A percentile compares a stretch with the other conserved stretches of the same genome.
These are phyloP conservation scores for Thalpophila matura DNA, from an alignment of 2,888 invertebrate genomes.

Conservation along the genomic window DNA sequence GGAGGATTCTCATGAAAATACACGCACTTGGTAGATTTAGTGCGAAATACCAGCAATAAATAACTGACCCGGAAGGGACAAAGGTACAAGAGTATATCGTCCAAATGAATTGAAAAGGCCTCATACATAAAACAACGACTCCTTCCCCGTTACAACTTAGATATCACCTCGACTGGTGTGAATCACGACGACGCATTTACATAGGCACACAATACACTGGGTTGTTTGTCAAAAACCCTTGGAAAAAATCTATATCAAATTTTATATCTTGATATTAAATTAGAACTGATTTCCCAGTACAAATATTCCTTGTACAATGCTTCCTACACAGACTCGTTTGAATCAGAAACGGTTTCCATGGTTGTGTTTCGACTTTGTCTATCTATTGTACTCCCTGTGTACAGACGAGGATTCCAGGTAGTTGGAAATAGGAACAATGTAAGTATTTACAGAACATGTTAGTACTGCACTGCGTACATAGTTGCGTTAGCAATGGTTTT, in stretches of 20 bases:
- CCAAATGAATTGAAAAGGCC: slow-evolving; percentile 89
- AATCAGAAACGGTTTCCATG: slow-evolving; percentile 6
- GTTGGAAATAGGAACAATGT: slow-evolving; percentile 50
- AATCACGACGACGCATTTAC: slow-evolving; percentile 80
- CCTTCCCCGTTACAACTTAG: slow-evolving; percentile 75
- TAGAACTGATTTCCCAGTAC: slow-evolving; percentile 7
- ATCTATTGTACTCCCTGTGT: slow-evolving; percentile 22
- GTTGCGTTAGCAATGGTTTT: slow-evolving; percentile 57
- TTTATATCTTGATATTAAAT: slow-evolving; percentile 24
- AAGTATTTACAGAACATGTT: slow-evolving; percentile 52
- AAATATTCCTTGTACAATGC: slow-evolving; percentile 14
- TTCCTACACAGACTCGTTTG: slow-evolving; percentile 11
- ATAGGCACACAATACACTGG: slow-evolving; percentile 65
- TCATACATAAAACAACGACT: slow-evolving; percentile 88
- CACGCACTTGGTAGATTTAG: slow-evolving; percentile 79
- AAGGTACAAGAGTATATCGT: slow-evolving; percentile 85
- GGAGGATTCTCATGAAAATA: slow-evolving; percentile 75
- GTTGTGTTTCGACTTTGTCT: slow-evolving; percentile 8
- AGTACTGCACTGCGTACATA: slow-evolving; percentile 40
- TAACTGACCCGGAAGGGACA: slow-evolving; percentile 89
- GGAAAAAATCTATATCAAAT: slow-evolving; percentile 30
- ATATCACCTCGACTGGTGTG: slow-evolving; percentile 77
- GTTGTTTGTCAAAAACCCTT: slow-evolving; percentile 38
- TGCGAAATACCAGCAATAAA: slow-evolving; percentile 87
- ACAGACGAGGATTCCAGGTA: slow-evolving; percentile 25